These are phyloP conservation scores for Oenanthe melanoleuca DNA, from an alignment of 2,113 vertebrate species.

Conservation along the genomic window DNA sequence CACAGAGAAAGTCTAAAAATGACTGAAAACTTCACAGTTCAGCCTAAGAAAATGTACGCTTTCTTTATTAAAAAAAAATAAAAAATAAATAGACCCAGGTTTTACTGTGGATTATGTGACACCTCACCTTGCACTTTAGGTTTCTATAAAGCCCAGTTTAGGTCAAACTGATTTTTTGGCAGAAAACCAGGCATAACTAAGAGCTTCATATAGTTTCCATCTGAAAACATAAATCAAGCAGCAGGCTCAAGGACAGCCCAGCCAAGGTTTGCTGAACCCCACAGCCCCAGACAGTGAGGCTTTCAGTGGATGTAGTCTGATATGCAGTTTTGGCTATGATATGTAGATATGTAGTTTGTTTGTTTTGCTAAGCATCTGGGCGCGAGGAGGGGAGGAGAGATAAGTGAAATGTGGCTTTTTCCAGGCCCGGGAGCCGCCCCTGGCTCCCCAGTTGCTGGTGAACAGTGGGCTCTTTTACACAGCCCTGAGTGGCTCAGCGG, in stretches of 20 bases:
- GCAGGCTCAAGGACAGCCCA: slow-evolving; percentile 27
- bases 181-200: slow-evolving; percentile 64
- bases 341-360: slow-evolving; percentile 57
- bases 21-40: background rate
- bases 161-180: slow-evolving; percentile 60
- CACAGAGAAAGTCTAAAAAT: background rate
- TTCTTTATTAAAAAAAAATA: background rate
- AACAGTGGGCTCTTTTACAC: slow-evolving; percentile 50
- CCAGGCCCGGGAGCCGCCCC: background rate
- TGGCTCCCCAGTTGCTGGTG: background rate
- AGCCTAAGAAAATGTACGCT: background rate
- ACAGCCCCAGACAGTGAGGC: slow-evolving; percentile 47
- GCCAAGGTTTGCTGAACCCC: slow-evolving; percentile 46
- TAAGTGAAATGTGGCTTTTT: slow-evolving; percentile 56
- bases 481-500: background rate
- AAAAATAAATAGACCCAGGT: background rate
- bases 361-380: slow-evolving; percentile 59
- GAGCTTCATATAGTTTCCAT: slow-evolving; percentile 65
- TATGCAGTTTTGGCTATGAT: slow-evolving; percentile 15
- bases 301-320: slow-evolving; percentile 56
- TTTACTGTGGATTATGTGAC: slow-evolving; percentile 25
- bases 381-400: background rate
- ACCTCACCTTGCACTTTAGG: slow-evolving; percentile 49
- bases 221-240: slow-evolving; percentile 67
- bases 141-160: slow-evolving; percentile 43